These are phyloP conservation scores for Peromyscus attwateri DNA, from an alignment of 2,797 vertebrate species.

Conservation along the genomic window DNA sequence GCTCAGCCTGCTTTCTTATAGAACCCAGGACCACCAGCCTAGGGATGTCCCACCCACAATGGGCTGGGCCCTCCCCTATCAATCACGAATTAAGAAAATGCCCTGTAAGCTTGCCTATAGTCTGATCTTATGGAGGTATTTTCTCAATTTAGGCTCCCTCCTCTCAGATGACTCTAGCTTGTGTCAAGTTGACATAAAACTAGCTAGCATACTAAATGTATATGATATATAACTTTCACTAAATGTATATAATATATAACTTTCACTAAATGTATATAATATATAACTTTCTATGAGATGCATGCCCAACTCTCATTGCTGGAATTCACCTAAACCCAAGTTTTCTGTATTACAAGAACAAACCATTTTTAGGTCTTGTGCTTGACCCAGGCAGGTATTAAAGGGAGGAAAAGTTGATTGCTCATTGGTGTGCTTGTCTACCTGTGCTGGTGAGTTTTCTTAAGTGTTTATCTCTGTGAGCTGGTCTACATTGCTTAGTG, in stretches of 20 bases:
- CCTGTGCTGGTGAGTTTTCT: not conserved
- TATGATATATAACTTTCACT: not conserved
- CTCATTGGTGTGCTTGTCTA: not conserved
- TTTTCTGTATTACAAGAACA: not conserved
- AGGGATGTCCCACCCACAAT: not conserved
- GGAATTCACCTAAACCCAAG: not conserved
- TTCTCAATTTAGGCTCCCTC: not conserved
- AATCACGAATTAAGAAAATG: not conserved
- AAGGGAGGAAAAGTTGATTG: not conserved
- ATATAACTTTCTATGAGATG: not conserved
- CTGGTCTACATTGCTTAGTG: not conserved
- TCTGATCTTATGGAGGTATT: not conserved
- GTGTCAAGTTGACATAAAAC: not conserved
- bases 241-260: not conserved
- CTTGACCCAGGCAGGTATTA: not conserved
- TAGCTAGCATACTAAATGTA: not conserved
- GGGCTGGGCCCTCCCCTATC: not conserved
- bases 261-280: not conserved
- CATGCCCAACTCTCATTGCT: not conserved
- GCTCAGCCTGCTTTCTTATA: not conserved
- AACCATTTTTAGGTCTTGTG: constrained; percentile 54
- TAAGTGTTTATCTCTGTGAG: not conserved
- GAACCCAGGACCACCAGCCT: not conserved
- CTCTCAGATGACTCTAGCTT: not conserved
- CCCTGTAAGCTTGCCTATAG: not conserved